Percentiles rank a stretch among this genome's conserved stretches.
Conservation (phyloP, 2,113 vertebrate genomes). For the Gambusia holbrooki region DNA sequence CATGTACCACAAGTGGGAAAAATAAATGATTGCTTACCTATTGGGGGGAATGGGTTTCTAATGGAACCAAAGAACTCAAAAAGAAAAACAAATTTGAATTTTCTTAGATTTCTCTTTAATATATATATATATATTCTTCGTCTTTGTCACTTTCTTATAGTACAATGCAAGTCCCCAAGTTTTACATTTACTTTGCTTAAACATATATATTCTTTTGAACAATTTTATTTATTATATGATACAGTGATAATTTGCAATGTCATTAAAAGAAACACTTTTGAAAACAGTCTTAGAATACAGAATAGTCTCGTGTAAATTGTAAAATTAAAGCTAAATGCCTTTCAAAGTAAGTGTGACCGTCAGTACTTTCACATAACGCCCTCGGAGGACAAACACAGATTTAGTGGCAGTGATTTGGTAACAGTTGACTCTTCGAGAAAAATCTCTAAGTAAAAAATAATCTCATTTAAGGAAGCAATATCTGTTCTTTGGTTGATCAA, state of each 20-base stretch:
- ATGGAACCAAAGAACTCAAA: slow-evolving; percentile 30
- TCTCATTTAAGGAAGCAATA: neutral
- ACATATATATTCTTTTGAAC: slow-evolving; percentile 52
- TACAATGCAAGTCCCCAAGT: slow-evolving; percentile 67
- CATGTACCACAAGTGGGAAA: slow-evolving; percentile 49
- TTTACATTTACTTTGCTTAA: slow-evolving; percentile 59
- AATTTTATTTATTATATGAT: slow-evolving; percentile 62
- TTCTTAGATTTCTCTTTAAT: slow-evolving; percentile 18
- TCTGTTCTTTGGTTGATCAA: neutral
- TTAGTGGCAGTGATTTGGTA: neutral
- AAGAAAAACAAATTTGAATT: slow-evolving; percentile 5
- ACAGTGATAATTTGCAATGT: slow-evolving; percentile 51
- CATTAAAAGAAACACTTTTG: slow-evolving; percentile 67
- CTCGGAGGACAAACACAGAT: neutral
- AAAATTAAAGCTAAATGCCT: slow-evolving; percentile 67
- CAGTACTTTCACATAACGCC: slow-evolving; percentile 5
- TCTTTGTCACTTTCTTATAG: slow-evolving; percentile 50
- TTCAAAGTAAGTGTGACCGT: slow-evolving; percentile 35
- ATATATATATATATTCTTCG: slow-evolving; percentile 3
- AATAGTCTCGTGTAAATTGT: slow-evolving; percentile 54
- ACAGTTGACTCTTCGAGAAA: neutral
- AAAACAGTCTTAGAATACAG: slow-evolving; percentile 69
- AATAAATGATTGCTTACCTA: slow-evolving; percentile 25
- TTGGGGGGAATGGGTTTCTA: slow-evolving; percentile 20
- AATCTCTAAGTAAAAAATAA: slow-evolving; percentile 1